Base-by-base conservation (phyloP, 2,888 invertebrate species). In the Archaeoteleia sp. region DNA sequence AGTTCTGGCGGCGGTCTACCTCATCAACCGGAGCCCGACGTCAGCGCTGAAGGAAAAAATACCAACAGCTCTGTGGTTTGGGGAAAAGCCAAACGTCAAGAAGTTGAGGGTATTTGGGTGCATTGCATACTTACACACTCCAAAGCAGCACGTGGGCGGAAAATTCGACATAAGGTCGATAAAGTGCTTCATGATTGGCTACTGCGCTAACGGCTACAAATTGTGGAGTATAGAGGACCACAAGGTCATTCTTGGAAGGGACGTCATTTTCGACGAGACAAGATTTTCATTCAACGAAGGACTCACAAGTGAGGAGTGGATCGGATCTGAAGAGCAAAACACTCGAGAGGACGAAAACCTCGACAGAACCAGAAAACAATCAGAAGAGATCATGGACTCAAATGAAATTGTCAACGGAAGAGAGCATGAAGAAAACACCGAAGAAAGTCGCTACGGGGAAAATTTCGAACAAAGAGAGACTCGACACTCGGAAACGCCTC, bases 191-290 rank as follows among this genome's bases (percentile, higher is more conserved):
- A 42, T 74, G 51, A 37, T 74, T 30, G 74, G 75, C 2, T 75
- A 76, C 37, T 60, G 65, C 8, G 8, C 43, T 8, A 69, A 65
- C 27, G 45, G 60, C 6, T 65, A 63, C 15, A 35, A 23, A 25
- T 29, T 49, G 5, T 49, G 37, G 35, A 12, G 35, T 49, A 13
- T 34, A 1, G 49, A 27, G 8, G 13, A 49, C 13, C n/a, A 12
- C 2, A n/a, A 13, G 17, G 17, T 72, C 8, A 25, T 73, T 14
- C 43, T 27, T 17, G 73, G 71, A 5, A 61, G 70, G 43, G 69
- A 78, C 45, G 73, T 74, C n/a, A 62, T 72, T 15, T 76, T 77
- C 42, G 70, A 76, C 45, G 74, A 74, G 25, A 39, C 42, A 6
- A 48, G 49, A 30, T 69, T 60, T 30, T 15, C 13, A 5, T 42